A percentile compares a stretch with the other conserved stretches of the same genome.
phyloP scores from a whole-genome alignment of 2,113 vertebrate genomes.

The Pygoscelis antarcticus region DNA sequence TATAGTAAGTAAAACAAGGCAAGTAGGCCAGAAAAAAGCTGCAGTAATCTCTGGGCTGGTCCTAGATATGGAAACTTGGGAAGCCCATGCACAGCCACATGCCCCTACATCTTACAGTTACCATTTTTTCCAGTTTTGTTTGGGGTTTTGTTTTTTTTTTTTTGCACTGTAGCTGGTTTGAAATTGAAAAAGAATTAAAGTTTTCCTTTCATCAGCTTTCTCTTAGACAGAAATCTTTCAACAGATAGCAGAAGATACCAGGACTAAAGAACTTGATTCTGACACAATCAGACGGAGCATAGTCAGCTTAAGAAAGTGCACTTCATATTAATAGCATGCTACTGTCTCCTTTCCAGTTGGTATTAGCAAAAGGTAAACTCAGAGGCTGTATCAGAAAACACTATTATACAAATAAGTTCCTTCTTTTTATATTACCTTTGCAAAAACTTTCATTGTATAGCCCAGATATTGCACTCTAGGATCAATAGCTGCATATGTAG shows the following conservation, averaged over 20 bases:
- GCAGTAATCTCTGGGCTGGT: neutral
- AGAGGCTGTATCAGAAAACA: neutral
- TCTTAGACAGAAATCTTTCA: neutral
- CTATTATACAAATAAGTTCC: neutral
- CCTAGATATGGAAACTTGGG: neutral
- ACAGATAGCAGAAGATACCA: neutral
- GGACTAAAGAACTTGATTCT: neutral
- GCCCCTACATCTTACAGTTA: neutral
- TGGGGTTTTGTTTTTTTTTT: neutral
- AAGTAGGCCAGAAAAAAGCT: neutral
- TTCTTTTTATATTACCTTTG: slow-evolving; percentile 83
- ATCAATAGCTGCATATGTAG: slow-evolving; percentile 94
- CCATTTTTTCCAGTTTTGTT: neutral
- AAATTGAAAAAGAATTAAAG: neutral
- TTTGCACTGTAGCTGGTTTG: neutral
- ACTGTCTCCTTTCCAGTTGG: neutral
- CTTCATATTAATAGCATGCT: neutral
- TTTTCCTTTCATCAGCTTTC: neutral
- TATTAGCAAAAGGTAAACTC: neutral
- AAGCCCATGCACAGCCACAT: neutral
- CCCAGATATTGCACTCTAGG: slow-evolving; percentile 92
- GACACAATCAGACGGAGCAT: neutral
- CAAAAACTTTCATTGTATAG: slow-evolving; percentile 98
- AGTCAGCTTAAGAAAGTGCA: neutral
- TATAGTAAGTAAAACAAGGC: neutral